Conservation (phyloP, 2,797 vertebrate species). For the Cuculus canorus region DNA sequence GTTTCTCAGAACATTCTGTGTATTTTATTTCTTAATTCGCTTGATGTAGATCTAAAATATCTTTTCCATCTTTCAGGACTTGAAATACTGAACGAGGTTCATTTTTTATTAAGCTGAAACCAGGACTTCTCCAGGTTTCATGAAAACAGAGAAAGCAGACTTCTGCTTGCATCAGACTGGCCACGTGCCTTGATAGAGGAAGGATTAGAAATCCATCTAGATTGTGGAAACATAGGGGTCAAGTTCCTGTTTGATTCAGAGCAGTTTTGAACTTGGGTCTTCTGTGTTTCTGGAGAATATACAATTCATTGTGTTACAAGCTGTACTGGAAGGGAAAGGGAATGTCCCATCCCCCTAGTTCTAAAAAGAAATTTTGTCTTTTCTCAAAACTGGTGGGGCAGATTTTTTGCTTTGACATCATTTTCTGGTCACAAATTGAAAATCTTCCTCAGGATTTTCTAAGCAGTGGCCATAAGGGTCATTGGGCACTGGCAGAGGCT, state of each 20-base stretch:
- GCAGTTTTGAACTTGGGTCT: background rate
- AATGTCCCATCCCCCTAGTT: background rate
- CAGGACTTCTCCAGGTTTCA: background rate
- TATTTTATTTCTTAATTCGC: conserved; percentile 19
- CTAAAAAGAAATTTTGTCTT: background rate
- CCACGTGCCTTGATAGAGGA: background rate
- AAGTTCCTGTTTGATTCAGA: background rate
- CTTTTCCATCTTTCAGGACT: background rate
- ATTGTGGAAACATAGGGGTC: background rate
- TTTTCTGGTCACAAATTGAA: background rate
- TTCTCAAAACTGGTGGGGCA: background rate
- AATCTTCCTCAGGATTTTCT: background rate
- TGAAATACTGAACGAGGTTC: background rate
- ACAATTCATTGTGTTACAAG: background rate
- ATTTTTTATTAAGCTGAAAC: background rate
- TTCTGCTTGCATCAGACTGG: background rate
- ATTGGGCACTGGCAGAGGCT: too few relatives aligned
- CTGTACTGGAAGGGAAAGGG: background rate
- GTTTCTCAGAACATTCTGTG: background rate
- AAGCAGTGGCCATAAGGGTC: background rate
- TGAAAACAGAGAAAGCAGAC: background rate
- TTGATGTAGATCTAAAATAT: background rate
- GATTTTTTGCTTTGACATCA: background rate
- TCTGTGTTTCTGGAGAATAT: background rate
- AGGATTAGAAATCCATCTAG: background rate